These are phyloP conservation scores for Pantala flavescens DNA, from an alignment of 1,140 invertebrate genomes.

Conservation along the genomic window DNA sequence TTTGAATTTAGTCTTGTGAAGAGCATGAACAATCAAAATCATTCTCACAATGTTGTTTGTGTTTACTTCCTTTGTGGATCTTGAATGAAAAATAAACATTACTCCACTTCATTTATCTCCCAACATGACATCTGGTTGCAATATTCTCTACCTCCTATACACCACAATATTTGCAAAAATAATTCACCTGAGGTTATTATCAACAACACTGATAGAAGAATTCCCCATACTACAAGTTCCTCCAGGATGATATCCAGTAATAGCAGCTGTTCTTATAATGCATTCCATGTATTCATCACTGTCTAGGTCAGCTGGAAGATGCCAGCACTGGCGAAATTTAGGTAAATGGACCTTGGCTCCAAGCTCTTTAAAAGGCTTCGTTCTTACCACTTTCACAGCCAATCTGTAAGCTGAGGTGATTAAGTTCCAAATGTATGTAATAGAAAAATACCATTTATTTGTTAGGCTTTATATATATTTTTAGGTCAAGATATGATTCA, in stretches of 20 bases:
- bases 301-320: slow-evolving; percentile 31
- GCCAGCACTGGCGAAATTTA: slow-evolving; percentile 43
- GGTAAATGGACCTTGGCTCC: slow-evolving; percentile 54
- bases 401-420: slow-evolving; percentile 44
- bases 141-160: not conserved
- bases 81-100: too few relatives aligned
- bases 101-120: too few relatives aligned
- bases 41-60: too few relatives aligned
- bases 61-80: too few relatives aligned
- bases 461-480: not conserved
- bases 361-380: slow-evolving; percentile 44
- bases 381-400: slow-evolving; percentile 42
- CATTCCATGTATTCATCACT: slow-evolving; percentile 54
- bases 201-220: slow-evolving; percentile 40
- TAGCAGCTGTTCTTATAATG: slow-evolving; percentile 46
- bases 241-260: slow-evolving; percentile 55
- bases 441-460: slow-evolving; percentile 15
- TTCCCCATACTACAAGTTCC: slow-evolving; percentile 54
- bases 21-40: too few relatives aligned
- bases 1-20: too few relatives aligned
- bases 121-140: too few relatives aligned
- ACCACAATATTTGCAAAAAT: not conserved
- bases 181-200: slow-evolving; percentile 42
- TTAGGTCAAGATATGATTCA: not conserved
- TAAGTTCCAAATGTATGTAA: slow-evolving; percentile 17